Percentiles rank a stretch among this genome's conserved stretches.
Conservation (phyloP, 2,797 vertebrate genomes). For the Mormyrops attenuatus region DNA sequence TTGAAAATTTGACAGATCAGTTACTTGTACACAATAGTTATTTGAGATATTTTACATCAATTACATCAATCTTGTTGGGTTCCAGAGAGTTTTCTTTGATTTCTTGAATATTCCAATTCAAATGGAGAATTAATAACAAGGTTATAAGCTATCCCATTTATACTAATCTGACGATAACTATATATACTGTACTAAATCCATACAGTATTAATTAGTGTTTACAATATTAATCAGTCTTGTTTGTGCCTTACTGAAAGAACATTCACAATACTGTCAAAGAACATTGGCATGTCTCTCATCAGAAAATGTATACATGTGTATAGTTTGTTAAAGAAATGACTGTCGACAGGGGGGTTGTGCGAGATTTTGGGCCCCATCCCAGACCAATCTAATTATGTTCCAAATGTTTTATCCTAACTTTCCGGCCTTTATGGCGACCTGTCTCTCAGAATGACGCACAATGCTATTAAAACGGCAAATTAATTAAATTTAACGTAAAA, state of each 20-base stretch:
- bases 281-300: background rate
- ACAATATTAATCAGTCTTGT: background rate
- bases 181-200: background rate
- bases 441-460: background rate
- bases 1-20: background rate
- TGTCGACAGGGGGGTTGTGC: background rate
- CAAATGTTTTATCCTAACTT: background rate
- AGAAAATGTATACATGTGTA: background rate
- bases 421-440: background rate
- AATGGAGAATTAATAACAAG: background rate
- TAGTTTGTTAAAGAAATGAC: constrained; percentile 31
- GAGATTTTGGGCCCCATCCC: background rate
- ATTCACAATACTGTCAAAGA: background rate
- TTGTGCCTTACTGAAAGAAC: background rate
- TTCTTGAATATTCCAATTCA: background rate
- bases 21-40: background rate
- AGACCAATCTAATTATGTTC: background rate
- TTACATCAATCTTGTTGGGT: background rate
- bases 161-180: background rate
- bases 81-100: background rate
- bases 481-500: background rate
- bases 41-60: background rate
- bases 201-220: background rate
- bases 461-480: background rate
- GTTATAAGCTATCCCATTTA: background rate